Evolutionary conservation across 2,113 vertebrate genomes (phyloP), one percentile per base, ranked within the genome.

Genomic region (Corydoras sp.): DNA sequence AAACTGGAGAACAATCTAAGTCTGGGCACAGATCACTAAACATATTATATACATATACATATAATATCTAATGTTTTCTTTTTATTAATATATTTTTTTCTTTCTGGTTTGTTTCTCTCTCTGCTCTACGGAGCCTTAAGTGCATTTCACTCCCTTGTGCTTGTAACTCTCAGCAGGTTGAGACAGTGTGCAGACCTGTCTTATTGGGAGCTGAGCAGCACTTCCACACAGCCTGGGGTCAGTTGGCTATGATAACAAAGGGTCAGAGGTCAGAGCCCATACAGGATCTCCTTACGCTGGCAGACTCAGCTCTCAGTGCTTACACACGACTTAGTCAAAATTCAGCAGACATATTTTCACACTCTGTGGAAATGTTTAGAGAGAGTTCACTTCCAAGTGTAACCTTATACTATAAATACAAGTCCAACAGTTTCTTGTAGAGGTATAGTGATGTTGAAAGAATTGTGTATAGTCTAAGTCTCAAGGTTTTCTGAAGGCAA

Each of bases 101-200:
- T 43, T 43, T 43, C 35, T 43, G 35, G 35, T 43, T 43, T 43
- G 35, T 43, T 43, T 43, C 35, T 43, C 35, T 43, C 4, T 35
- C 32, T 35, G 32, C 32, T 35, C 32, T 6, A 3, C 10, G 3
- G 10, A 53, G 9, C 10, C 51, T 12, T 53, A 10, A 53, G 10
- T 53, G 51, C 5, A 14, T 53, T 53, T 53, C 13, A 12, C 51
- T 53, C 51, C 13, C 51, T 53, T 58, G 30, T 68, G 10, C 13
- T 9, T 73, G 58, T 60, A 43, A 31, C 50, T 69, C 69, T 72
- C 59, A 55, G 67, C 69, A 74, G 76, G 59, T 67, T 67, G 31
- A 75, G 79, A 82, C 76, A 82, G 54, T 75, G 65, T 73, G 70
- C 82, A 86, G 85, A 64, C 72, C 65, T 65, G 74, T 64, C 59